Conservation (phyloP, 2,113 vertebrate genomes). For the Donacobius atricapilla region DNA sequence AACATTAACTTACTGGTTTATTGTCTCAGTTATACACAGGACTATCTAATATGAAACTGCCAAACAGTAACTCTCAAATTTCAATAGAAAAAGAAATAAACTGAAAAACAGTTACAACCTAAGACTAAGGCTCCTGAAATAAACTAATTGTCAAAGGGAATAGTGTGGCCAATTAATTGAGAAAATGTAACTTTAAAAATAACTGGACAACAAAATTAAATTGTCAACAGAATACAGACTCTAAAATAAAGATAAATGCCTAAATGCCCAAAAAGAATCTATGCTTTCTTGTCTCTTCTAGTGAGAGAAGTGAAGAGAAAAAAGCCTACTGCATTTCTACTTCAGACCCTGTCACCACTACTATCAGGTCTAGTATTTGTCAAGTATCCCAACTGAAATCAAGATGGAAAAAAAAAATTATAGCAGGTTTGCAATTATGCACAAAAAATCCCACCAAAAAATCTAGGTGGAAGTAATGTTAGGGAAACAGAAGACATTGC, state of each 20-base stretch:
- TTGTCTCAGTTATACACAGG: background rate
- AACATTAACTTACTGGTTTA: background rate
- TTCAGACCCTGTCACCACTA: background rate
- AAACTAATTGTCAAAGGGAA: background rate
- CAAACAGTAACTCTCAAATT: background rate
- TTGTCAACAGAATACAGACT: background rate
- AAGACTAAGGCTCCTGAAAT: background rate
- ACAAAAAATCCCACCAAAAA: background rate
- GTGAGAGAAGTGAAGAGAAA: background rate
- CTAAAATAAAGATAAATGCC: background rate
- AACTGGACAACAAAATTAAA: background rate
- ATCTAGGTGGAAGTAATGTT: background rate
- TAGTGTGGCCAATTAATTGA: fast-evolving
- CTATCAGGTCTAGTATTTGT: background rate
- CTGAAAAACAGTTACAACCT: background rate
- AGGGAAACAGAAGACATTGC: background rate
- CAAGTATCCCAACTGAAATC: background rate
- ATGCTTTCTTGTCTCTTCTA: background rate
- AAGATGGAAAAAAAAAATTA: background rate
- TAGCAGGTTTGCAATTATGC: background rate
- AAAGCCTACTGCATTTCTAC: background rate
- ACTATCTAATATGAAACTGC: background rate
- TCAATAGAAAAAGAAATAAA: background rate
- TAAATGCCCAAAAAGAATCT: background rate
- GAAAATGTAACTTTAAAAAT: background rate